A percentile compares a stretch with the other conserved stretches of the same genome.
These are phyloP conservation scores for Graptemys geographica DNA, from an alignment of 2,797 vertebrate species.

Conservation along the genomic window DNA sequence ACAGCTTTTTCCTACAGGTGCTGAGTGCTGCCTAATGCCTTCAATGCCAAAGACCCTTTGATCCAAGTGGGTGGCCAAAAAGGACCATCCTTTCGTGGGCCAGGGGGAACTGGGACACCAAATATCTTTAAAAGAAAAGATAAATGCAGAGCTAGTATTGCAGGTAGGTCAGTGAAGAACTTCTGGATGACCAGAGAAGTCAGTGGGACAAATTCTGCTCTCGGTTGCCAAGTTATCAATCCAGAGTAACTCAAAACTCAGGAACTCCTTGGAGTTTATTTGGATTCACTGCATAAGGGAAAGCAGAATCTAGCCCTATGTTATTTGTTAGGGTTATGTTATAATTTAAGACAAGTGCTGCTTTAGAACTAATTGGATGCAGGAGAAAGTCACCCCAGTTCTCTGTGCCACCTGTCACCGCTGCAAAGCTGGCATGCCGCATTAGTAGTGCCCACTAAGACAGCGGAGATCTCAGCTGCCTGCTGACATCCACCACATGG, in stretches of 20 bases:
- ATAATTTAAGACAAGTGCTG: background rate
- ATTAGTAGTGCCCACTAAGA: background rate
- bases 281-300: background rate
- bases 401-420: background rate
- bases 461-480: background rate
- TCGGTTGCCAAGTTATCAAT: background rate
- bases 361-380: slow-evolving; percentile 16
- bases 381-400: slow-evolving; percentile 1
- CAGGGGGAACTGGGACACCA: no score
- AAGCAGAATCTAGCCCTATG: background rate
- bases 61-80: slow-evolving; percentile 37
- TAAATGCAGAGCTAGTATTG: background rate
- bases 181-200: background rate
- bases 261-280: background rate
- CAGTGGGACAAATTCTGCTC: background rate
- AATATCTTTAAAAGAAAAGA: background rate
- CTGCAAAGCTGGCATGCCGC: background rate
- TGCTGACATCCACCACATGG: background rate
- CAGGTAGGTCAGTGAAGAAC: background rate
- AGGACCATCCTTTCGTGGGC: slow-evolving; percentile 13
- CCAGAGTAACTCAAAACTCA: background rate
- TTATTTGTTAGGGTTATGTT: background rate
- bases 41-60: background rate
- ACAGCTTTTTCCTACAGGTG: background rate
- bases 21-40: background rate